These are phyloP conservation scores for Eustalomyia histrio DNA, from an alignment of 2,888 invertebrate species.

Conservation along the genomic window DNA sequence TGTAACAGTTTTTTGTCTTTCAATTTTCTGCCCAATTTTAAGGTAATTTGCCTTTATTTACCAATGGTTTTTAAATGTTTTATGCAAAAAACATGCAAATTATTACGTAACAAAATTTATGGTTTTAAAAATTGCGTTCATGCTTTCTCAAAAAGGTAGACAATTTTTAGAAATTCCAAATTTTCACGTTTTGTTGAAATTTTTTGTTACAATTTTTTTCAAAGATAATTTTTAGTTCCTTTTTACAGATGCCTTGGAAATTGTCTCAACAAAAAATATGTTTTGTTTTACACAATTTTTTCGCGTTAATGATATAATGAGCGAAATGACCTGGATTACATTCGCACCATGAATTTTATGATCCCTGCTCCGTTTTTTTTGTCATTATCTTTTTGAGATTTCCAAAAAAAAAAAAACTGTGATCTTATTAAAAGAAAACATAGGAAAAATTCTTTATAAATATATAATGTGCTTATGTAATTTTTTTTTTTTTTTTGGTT, in stretches of 20 bases:
- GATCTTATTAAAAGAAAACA: conserved; percentile 26
- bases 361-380: conserved; percentile 11
- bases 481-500: conserved; percentile 16
- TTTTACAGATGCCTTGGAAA: conserved; percentile 36
- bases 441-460: conserved; percentile 56
- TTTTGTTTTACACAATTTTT: conserved; percentile 30
- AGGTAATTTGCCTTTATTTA: neutral
- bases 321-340: conserved; percentile 23
- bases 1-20: neutral
- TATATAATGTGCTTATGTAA: conserved; percentile 51
- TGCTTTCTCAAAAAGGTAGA: neutral
- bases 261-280: neutral
- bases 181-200: conserved; percentile 50
- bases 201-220: conserved; percentile 64
- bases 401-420: conserved; percentile 9
- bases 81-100: conserved; percentile 1
- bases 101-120: neutral
- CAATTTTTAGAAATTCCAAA: conserved; percentile 23
- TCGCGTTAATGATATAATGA: conserved; percentile 36
- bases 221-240: conserved; percentile 35
- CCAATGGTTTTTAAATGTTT: neutral
- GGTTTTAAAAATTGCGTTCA: neutral
- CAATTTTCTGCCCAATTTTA: neutral
- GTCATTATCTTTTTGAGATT: neutral
- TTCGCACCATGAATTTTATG: conserved; percentile 47